Conservation (phyloP, 2,113 vertebrate genomes). For the Ophthalmolycus amberensis region DNA sequence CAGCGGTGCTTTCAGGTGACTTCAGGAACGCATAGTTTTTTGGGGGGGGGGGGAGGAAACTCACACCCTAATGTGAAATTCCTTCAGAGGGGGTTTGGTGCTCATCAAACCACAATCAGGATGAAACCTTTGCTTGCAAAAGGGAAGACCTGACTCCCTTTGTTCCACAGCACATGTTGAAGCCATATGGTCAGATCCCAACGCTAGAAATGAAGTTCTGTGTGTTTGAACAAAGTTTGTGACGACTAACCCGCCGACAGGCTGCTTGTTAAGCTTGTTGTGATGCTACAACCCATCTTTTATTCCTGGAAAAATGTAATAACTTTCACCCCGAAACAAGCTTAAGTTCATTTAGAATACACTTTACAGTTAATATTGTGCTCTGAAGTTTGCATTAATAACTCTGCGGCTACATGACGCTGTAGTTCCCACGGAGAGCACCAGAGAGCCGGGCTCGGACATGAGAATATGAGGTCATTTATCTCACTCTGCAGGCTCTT, state of each 20-base stretch:
- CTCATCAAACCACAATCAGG: no score
- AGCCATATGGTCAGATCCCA: no score
- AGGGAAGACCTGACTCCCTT: no score
- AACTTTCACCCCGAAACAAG: background rate
- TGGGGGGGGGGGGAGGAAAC: no score
- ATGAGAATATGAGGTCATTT: slow-evolving; percentile 56
- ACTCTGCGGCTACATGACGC: slow-evolving; percentile 21
- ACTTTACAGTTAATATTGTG: background rate
- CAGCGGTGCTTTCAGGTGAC: no score
- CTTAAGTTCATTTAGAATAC: background rate
- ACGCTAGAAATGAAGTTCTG: background rate
- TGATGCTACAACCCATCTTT: no score
- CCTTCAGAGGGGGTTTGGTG: no score
- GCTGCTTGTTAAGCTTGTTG: background rate
- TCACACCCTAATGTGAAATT: no score
- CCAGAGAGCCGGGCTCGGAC: slow-evolving; percentile 17
- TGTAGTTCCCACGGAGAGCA: slow-evolving; percentile 40
- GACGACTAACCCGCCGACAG: background rate
- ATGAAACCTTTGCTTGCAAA: no score
- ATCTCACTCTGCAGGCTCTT: slow-evolving; percentile 62
- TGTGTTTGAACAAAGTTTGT: background rate
- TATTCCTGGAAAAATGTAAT: background rate
- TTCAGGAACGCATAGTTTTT: no score
- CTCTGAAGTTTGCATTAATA: slow-evolving; percentile 17
- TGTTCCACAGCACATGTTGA: no score